phyloP scores from a whole-genome alignment of 2,888 invertebrate genomes.

The Phlogophora meticulosa region DNA sequence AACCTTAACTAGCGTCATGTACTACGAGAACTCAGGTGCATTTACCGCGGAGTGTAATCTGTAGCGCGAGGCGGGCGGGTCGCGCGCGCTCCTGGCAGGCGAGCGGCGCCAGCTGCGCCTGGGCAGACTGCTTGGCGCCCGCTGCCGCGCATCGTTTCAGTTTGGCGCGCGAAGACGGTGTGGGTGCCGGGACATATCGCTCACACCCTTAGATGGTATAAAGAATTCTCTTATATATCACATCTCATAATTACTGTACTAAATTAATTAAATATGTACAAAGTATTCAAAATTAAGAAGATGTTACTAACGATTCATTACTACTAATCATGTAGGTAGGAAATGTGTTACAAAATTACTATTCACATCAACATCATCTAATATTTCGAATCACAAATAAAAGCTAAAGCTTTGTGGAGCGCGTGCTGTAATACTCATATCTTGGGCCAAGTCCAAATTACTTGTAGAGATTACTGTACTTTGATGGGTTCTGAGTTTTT shows the following conservation, averaged over 20 bases:
- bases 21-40: background rate
- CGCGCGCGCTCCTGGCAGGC: slow-evolving; percentile 18
- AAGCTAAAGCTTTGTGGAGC: no score
- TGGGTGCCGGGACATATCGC: background rate
- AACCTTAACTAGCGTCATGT: background rate
- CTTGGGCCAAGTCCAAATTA: no score
- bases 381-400: slow-evolving; percentile 6
- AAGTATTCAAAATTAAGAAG: background rate
- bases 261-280: background rate
- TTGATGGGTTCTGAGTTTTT: background rate
- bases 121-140: slow-evolving; percentile 63
- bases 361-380: background rate
- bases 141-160: slow-evolving; percentile 8
- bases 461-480: background rate
- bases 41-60: slow-evolving; percentile 4
- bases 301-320: slow-evolving; percentile 3
- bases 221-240: no score
- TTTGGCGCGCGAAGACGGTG: background rate
- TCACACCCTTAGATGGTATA: background rate
- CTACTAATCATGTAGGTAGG: background rate
- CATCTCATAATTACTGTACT: background rate
- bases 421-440: background rate
- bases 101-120: slow-evolving; percentile 45
- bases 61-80: slow-evolving; percentile 8
- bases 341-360: no score